phyloP scores from a whole-genome alignment of 2,888 invertebrate species.

The Protophormia terraenovae region DNA sequence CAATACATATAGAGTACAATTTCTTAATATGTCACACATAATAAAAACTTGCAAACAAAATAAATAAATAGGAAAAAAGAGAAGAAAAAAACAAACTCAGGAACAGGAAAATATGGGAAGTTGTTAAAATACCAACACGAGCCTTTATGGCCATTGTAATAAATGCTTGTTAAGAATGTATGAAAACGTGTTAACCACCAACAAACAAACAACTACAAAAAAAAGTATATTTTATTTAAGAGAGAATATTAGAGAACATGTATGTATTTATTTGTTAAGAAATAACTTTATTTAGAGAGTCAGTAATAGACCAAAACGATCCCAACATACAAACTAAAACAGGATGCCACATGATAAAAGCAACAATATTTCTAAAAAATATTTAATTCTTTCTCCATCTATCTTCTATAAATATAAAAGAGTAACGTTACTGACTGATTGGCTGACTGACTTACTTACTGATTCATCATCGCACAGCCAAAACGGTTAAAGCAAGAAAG shows the following conservation, averaged over 20 bases:
- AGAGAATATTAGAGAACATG: conserved; percentile 24
- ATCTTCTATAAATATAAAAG: too few relatives aligned
- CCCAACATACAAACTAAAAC: background rate
- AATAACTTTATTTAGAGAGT: conserved; percentile 10
- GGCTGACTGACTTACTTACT: too few relatives aligned
- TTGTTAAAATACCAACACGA: conserved; percentile 66
- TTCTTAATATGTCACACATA: conserved; percentile 63
- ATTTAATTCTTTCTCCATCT: too few relatives aligned
- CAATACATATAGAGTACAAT: conserved; percentile 31
- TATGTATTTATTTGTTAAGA: conserved; percentile 26
- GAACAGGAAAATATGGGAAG: conserved; percentile 42
- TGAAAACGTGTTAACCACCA: conserved; percentile 61
- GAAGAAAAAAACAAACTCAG: background rate
- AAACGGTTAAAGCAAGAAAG: too few relatives aligned
- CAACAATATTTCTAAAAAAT: too few relatives aligned
- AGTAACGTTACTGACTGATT: too few relatives aligned
- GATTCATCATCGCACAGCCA: too few relatives aligned
- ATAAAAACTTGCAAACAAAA: conserved; percentile 49
- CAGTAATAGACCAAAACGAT: background rate
- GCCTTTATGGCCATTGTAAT: conserved; percentile 66
- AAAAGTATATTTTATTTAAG: conserved; percentile 31
- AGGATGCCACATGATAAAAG: background rate
- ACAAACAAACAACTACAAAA: conserved; percentile 8
- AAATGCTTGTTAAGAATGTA: conserved; percentile 65
- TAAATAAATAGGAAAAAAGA: background rate